Evolutionary conservation across 2,113 vertebrate species (phyloP), one percentile per base, ranked within the genome.

Genomic region (Oreotrochilus melanogaster): DNA sequence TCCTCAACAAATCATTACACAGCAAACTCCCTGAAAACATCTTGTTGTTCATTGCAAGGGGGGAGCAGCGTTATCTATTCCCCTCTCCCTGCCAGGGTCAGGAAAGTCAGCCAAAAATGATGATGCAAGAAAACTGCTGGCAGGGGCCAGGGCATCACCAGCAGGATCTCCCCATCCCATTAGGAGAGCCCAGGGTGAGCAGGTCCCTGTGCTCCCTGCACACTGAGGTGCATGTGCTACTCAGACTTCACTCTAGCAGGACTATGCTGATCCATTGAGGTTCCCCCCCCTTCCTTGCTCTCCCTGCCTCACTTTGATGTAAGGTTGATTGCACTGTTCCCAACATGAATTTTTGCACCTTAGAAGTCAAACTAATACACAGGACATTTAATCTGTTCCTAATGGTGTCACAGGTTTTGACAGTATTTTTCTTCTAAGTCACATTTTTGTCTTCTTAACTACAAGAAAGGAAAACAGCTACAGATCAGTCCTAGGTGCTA

Each of bases 281-380:
- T 82, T 82, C 45, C 45, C 47, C 89, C 83, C 94, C 83, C 58
- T 39, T 48, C 4, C 65, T n/a, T 10, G 0, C 54, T 30, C 62
- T 84, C 94, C 88, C 93, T 88, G 83, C 91, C 94, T 87, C 28
- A 4, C 65, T 81, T 58, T 1, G 71, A 70, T 18, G 69, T 0
- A 58, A 84, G 54, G 56, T 93, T 83, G 82, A 93, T 93, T 95
- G 95, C 95, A 94, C 93, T 87, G 93, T 82, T 96, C 95, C 96
- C 93, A 91, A 90, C 64, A 8, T 84, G 67, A 84, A 51, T 71
- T 71, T 94, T 93, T 93, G 96, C 96, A 96, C 96, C 95, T 97
- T 86, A 35, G 89, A 93, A 94, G 86, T 89, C 83, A 89, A 95
- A 67, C 90, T 93, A 93, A 84, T 61, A 93, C 89, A 91, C 78